A percentile compares a stretch with the other conserved stretches of the same genome.
These are phyloP conservation scores for Aphelenchoides avenae DNA, from an alignment of 1,140 invertebrate species.

Conservation along the genomic window DNA sequence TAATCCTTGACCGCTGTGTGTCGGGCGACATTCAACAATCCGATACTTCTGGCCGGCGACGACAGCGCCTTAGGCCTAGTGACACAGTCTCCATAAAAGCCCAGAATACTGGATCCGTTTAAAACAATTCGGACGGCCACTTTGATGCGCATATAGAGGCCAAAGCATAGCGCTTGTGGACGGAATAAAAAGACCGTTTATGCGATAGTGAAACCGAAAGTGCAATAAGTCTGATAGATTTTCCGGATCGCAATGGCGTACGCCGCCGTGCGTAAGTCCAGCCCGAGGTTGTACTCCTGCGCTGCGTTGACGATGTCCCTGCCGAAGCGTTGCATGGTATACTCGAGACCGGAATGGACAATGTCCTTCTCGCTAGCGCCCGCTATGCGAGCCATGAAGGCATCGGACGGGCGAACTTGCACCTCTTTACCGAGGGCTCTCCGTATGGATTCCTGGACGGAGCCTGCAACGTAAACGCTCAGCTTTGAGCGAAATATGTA, in stretches of 20 bases:
- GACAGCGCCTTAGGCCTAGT: too few relatives aligned
- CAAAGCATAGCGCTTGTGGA: too few relatives aligned
- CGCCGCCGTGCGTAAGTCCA: conserved; percentile 94
- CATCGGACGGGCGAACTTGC: conserved; percentile 83
- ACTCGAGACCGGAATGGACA: conserved; percentile 96
- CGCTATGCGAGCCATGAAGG: conserved; percentile 91
- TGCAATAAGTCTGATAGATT: conserved; percentile 84
- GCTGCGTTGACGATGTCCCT: conserved; percentile 94
- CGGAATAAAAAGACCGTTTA: conserved; percentile 58
- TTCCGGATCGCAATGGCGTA: conserved; percentile 98
- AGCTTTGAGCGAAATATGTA: too few relatives aligned
- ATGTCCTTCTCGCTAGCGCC: conserved; percentile 98
- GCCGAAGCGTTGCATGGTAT: conserved; percentile 94
- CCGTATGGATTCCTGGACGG: conserved; percentile 96
- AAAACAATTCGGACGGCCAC: too few relatives aligned
- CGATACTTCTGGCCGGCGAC: too few relatives aligned
- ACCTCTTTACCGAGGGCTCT: conserved; percentile 89
- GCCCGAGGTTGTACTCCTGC: conserved; percentile 89
- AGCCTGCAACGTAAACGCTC: conserved; percentile 70
- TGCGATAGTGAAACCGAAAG: conserved; percentile 89
- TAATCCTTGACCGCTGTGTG: too few relatives aligned
- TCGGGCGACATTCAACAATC: too few relatives aligned
- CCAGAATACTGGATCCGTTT: too few relatives aligned
- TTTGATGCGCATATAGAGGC: too few relatives aligned
- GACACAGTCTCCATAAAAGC: too few relatives aligned